Evolutionary conservation across 2,797 vertebrate genomes (phyloP).

Genomic region (Ctenochaetus hawaiiensis): DNA sequence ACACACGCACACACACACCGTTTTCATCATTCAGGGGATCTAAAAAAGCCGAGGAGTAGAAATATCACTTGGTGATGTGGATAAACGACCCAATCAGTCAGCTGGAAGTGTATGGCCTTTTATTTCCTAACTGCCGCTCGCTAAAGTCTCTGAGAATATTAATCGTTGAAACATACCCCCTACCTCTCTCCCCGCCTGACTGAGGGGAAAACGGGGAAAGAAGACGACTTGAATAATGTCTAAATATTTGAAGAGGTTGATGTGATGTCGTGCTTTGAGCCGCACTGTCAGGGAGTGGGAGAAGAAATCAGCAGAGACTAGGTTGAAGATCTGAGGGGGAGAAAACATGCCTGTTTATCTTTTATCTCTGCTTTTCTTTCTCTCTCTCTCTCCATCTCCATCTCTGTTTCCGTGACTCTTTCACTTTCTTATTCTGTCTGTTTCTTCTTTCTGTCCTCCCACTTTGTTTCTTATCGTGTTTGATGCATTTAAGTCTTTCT

Average conservation of each 20-base stretch:
- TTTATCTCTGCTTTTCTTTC: slow-evolving; percentile 59
- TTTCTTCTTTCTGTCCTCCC: slow-evolving; percentile 45
- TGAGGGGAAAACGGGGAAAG: slow-evolving; percentile 48
- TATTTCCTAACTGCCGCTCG: slow-evolving; percentile 77
- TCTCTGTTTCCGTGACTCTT: slow-evolving; percentile 29
- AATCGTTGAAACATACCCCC: slow-evolving; percentile 69
- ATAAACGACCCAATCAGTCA: slow-evolving; percentile 84
- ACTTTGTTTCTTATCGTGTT: slow-evolving; percentile 21
- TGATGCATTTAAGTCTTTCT: slow-evolving; percentile 33
- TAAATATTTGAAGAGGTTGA: slow-evolving; percentile 84
- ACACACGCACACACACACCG: slow-evolving; percentile 26
- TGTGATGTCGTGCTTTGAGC: slow-evolving; percentile 76
- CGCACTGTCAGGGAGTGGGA: slow-evolving; percentile 74
- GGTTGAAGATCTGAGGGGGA: slow-evolving; percentile 71
- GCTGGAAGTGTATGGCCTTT: slow-evolving; percentile 75
- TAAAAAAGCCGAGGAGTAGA: slow-evolving; percentile 64
- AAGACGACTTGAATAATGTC: slow-evolving; percentile 74
- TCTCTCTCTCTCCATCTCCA: slow-evolving; percentile 24
- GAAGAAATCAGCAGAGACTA: slow-evolving; percentile 76
- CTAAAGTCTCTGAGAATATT: slow-evolving; percentile 77
- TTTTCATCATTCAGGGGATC: slow-evolving; percentile 71
- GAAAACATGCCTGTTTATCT: slow-evolving; percentile 72
- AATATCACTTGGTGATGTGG: slow-evolving; percentile 77
- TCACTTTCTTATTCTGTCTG: slow-evolving; percentile 14
- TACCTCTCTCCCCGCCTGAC: slow-evolving; percentile 50